Base-by-base conservation (phyloP, 2,888 invertebrate genomes). In the Sarcophaga variegata region DNA sequence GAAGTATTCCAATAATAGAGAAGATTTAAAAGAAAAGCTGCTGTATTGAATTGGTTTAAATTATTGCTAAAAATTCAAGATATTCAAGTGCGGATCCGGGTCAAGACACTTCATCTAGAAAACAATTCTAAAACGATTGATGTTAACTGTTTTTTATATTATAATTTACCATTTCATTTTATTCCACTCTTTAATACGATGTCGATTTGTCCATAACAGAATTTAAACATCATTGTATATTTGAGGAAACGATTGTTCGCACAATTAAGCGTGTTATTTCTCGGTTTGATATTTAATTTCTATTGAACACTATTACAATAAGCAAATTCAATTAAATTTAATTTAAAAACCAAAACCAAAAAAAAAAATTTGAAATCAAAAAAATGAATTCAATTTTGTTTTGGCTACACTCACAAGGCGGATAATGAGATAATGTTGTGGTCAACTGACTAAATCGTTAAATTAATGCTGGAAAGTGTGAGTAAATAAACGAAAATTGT, bases 201-300 rank as follows among this genome's bases (percentile, higher is more conserved):
- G 37, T 8, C 8, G 37, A 37, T 37, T 37, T 3, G 37, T 37
- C 37, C 37, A 37, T 8, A 37, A 37, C 37, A 37, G 37, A 10
- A 6, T 6, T 37, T 37, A 6, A 37, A 37, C 0, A 37, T 37
- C 37, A 37, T 37, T 37, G 37, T 37, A 3, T 10, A 37, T 37
- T 37, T 37, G 10, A 37, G 37, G 37, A 37, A 37, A 10, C 8
- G 37, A 45, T 11, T 67, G 64, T 47, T 10, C 45, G 45, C 10
- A 17, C 49, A 54, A 27, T 64, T 54, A 27, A 76, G 8, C 49
- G 11, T 54, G 64, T 76, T 64, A 54, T 66, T 69, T 64, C 54
- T 27, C 27, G 66, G 54, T 66, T 64, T 76, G 54, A 66, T 76
- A 66, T 8, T 67, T 67, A 67, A 67, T 12, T 49, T 12, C 37